Base-by-base conservation (phyloP, 64 coral and sea anemone genomes). In the Montipora efflorescens region DNA sequence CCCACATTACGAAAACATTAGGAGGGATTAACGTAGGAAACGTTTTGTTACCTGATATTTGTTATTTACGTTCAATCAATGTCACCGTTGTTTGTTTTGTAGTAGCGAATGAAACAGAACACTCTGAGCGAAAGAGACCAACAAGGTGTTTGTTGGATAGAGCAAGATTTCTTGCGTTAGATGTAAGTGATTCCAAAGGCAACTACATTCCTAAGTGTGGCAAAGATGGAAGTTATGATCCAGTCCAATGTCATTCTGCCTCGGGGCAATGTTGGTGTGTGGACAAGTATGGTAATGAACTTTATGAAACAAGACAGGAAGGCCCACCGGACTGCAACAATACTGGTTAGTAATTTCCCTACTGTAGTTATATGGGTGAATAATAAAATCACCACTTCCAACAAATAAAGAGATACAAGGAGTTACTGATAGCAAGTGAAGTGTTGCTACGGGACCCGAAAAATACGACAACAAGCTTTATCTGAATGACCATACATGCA, bases 191-290 rank as follows among this genome's bases (percentile, higher is more conserved):
- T 10, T 50, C 82, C 19, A 71, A 71, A 48, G 82, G 64, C 14
- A 67, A 78, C 44, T 97, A 89, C 93, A 82, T 92, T 48, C 95
- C 95, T 8, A 95, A 86, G 16, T 97, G 95, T 55, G 86, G 69
- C 22, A 5, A 78, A 0, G 91, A 89, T 15, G 95, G 95, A 6
- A 84, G 78, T 57, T 97, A 92, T 75, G 67, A 76, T 9, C 59
- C 92, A 0, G 81, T 89, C 13, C 96, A 97, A 69, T 97, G 96
- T n/a, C 68, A 92, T 52, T 14, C n/a, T 20, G 92, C 57, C 2
- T 70, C 62, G 16, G 84, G 90, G 6, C 87, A 92, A 62, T 97
- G 96, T 62, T 97, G 96, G 96, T 97, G 93, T 51, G 93, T 94
- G 4, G 93, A 97, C 79, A 59, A 78, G 80, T 76, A 80, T 45